phyloP scores from a whole-genome alignment of 2,113 vertebrate genomes.

The Callipepla californica region DNA sequence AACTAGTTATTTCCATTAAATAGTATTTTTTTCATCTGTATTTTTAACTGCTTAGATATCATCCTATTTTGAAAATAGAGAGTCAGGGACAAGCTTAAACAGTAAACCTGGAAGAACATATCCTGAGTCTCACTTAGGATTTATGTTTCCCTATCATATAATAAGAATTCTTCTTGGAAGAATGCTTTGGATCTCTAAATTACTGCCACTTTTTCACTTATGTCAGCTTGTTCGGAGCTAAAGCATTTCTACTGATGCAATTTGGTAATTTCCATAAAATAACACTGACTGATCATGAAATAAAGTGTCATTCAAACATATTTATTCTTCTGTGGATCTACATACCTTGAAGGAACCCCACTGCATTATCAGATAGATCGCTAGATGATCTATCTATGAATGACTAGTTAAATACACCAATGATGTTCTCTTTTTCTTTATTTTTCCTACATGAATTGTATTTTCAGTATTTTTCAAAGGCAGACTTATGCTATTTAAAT shows the following conservation, averaged over 20 bases:
- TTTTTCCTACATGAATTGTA: neutral
- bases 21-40: neutral
- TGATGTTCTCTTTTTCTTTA: neutral
- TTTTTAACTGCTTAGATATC: neutral
- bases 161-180: neutral
- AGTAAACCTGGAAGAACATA: neutral
- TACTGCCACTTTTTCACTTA: neutral
- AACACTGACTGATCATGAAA: neutral
- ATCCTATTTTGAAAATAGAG: neutral
- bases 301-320: neutral
- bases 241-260: neutral
- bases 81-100: neutral
- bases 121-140: neutral
- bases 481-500: neutral
- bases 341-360: neutral
- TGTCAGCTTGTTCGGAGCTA: neutral
- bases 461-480: neutral
- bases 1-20: neutral
- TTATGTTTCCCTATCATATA: neutral
- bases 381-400: neutral
- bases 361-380: neutral
- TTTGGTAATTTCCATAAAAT: neutral
- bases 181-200: neutral
- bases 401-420: neutral
- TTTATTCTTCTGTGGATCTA: neutral